phyloP scores from a whole-genome alignment of 2,888 invertebrate genomes.

The Epiblema foenella region DNA sequence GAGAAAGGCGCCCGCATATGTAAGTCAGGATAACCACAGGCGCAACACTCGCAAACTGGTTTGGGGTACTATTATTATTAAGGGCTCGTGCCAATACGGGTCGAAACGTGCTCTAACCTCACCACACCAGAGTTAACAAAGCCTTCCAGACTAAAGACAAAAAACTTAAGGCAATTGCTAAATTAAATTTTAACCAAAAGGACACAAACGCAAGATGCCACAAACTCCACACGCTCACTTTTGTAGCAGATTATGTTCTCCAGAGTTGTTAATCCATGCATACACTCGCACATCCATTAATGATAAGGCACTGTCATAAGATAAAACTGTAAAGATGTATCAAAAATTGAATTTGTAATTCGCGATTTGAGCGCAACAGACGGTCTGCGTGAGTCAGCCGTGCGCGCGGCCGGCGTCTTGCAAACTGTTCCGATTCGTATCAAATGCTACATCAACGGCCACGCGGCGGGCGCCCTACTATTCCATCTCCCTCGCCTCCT shows the following conservation, averaged over 20 bases:
- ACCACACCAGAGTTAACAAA: slow-evolving; percentile 71
- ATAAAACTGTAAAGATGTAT: slow-evolving; percentile 69
- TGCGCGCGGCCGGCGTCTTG: slow-evolving; percentile 82
- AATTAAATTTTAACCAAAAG: slow-evolving; percentile 76
- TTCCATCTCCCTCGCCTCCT: slow-evolving; percentile 74
- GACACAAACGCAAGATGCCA: slow-evolving; percentile 74
- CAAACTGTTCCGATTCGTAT: slow-evolving; percentile 81
- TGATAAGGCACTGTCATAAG: slow-evolving; percentile 76
- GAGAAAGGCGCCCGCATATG: slow-evolving; percentile 77
- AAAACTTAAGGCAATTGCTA: slow-evolving; percentile 64
- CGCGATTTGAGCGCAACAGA: slow-evolving; percentile 76
- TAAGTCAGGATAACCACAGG: slow-evolving; percentile 79
- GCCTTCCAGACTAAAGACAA: slow-evolving; percentile 59
- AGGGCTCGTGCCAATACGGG: slow-evolving; percentile 82
- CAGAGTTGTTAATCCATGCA: slow-evolving; percentile 73
- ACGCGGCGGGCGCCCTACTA: slow-evolving; percentile 79
- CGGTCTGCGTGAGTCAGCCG: slow-evolving; percentile 76
- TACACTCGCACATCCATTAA: slow-evolving; percentile 80
- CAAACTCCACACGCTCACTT: slow-evolving; percentile 71
- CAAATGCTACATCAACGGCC: slow-evolving; percentile 77
- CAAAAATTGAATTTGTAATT: slow-evolving; percentile 68
- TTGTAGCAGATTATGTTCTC: slow-evolving; percentile 63
- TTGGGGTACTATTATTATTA: slow-evolving; percentile 84
- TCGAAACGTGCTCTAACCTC: slow-evolving; percentile 68
- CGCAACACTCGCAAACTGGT: slow-evolving; percentile 82